These are phyloP conservation scores for Trogon melanurus DNA, from an alignment of 2,113 vertebrate genomes.

Conservation along the genomic window DNA sequence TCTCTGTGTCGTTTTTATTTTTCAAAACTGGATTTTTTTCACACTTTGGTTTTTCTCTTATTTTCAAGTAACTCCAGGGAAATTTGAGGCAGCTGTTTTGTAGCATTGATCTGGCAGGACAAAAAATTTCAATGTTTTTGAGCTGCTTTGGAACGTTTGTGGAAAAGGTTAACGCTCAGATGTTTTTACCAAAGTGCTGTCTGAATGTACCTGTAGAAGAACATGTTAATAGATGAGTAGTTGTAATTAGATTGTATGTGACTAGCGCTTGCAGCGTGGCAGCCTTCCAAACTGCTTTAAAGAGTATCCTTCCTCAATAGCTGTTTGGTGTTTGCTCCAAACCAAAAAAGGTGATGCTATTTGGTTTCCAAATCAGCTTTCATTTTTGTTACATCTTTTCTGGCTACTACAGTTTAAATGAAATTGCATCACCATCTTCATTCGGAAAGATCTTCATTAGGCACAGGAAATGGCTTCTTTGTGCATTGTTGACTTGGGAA, in stretches of 20 bases:
- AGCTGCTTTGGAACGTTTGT: not conserved
- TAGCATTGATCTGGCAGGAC: not conserved
- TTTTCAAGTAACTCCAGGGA: not conserved
- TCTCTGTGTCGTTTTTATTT: not conserved
- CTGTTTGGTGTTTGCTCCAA: not conserved
- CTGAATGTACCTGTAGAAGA: not conserved
- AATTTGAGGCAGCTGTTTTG: not conserved
- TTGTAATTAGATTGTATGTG: not conserved
- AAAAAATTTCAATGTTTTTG: not conserved
- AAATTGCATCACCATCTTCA: not conserved
- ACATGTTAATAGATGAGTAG: not conserved
- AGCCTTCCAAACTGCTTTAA: not conserved
- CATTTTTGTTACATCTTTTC: not conserved
- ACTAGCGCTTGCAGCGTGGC: fast-evolving
- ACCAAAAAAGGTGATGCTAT: not conserved
- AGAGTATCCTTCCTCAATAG: not conserved
- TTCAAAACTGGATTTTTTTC: not conserved
- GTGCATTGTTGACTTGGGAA: not conserved
- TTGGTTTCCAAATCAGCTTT: not conserved
- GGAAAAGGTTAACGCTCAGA: not conserved
- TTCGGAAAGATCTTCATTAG: not conserved
- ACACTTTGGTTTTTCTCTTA: not conserved
- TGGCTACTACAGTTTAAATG: not conserved
- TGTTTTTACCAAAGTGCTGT: not conserved
- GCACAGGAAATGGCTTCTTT: not conserved